Evolutionary conservation across 1,140 invertebrate genomes (phyloP).

Genomic region (Drosophila dunni): DNA sequence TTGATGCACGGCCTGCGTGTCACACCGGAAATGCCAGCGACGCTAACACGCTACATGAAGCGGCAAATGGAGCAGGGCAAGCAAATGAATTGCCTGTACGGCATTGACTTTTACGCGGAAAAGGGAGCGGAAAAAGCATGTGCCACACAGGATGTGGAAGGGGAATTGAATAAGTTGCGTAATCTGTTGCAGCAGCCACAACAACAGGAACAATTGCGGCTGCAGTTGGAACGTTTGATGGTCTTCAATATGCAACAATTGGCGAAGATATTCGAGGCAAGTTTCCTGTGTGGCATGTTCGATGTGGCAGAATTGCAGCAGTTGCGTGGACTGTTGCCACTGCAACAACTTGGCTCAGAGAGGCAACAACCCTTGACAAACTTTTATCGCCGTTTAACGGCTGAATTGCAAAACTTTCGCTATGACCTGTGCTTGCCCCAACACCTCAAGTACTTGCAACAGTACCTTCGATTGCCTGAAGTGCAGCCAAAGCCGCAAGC

Average conservation of each 20-base stretch:
- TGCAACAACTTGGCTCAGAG: not conserved
- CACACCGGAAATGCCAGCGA: not conserved
- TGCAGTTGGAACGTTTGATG: not conserved
- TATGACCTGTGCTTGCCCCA: slow-evolving; percentile 2
- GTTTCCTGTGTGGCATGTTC: slow-evolving; percentile 10
- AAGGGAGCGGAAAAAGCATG: not conserved
- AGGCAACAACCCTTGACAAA: not conserved
- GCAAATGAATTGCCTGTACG: not conserved
- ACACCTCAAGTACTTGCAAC: slow-evolving; percentile 8
- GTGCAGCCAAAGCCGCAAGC: slow-evolving; percentile 5
- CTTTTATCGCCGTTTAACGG: slow-evolving; percentile 5
- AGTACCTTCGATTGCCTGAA: not conserved
- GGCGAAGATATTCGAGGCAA: not conserved
- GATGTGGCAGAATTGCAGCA: slow-evolving; percentile 3
- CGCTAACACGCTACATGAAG: not conserved
- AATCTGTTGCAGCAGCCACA: not conserved
- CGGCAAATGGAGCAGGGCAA: slow-evolving; percentile 1
- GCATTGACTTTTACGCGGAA: slow-evolving; percentile 1
- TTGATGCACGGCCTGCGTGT: not conserved
- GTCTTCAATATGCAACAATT: not conserved
- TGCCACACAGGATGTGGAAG: not conserved
- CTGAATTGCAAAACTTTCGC: slow-evolving; percentile 7
- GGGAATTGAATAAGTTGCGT: slow-evolving; percentile 1
- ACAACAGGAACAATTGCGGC: not conserved
- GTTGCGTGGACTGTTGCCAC: slow-evolving; percentile 6